phyloP scores from a whole-genome alignment of 2,113 vertebrate species.

The zebrafish (Danio rerio) region DNA sequence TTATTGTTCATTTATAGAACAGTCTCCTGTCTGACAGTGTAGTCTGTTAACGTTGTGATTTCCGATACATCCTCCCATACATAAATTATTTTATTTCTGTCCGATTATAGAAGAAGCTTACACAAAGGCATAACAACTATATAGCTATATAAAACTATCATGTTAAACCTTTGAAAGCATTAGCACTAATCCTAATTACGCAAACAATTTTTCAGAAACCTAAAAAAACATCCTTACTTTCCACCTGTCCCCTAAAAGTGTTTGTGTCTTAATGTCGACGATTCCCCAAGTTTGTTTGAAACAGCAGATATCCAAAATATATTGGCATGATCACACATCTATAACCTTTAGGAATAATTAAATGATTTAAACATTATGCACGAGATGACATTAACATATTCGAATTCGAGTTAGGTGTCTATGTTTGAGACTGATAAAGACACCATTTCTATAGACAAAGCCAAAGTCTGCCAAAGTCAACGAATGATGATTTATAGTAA shows the following conservation, averaged over 20 bases:
- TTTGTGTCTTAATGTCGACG: too few relatives aligned
- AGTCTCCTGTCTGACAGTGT: slow-evolving; percentile 73
- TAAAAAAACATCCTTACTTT: background rate
- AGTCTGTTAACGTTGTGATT: slow-evolving; percentile 69
- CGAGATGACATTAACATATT: background rate
- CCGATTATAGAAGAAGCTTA: slow-evolving; percentile 72
- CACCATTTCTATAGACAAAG: slow-evolving; percentile 56
- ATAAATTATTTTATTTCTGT: slow-evolving; percentile 74
- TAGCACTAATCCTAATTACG: background rate
- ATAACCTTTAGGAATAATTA: background rate
- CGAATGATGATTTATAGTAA: background rate
- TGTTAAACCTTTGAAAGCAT: background rate
- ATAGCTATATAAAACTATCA: background rate
- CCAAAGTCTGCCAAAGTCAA: slow-evolving; percentile 35
- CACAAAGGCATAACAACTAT: slow-evolving; percentile 69
- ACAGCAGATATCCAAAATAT: too few relatives aligned
- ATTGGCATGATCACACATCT: background rate
- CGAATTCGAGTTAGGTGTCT: too few relatives aligned
- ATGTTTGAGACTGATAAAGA: background rate
- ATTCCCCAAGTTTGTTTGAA: too few relatives aligned
- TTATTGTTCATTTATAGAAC: slow-evolving; percentile 79
- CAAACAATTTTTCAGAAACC: background rate
- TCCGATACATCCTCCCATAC: slow-evolving; percentile 80
- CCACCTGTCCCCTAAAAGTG: too few relatives aligned
- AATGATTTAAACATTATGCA: background rate